Conservation (phyloP, 2,888 invertebrate species). For the Luperina testacea region DNA sequence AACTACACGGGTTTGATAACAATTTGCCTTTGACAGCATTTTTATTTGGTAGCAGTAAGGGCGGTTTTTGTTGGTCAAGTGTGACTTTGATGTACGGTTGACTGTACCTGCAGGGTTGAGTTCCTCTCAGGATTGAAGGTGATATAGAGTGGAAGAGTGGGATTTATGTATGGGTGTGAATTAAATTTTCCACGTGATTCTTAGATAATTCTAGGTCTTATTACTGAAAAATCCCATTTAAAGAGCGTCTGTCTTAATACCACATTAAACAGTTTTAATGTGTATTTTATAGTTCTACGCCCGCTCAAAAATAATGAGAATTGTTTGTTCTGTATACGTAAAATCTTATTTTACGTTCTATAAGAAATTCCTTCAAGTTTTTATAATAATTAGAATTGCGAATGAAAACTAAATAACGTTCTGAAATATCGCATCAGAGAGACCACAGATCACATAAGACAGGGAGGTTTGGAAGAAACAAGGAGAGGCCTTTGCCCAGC, state of each 20-base stretch:
- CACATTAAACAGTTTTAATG: background rate
- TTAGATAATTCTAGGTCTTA: background rate
- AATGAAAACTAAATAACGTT: slow-evolving; percentile 1
- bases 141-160: slow-evolving; percentile 8
- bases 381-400: background rate
- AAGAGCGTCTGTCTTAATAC: background rate
- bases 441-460: too few species aligned
- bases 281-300: background rate
- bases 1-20: background rate
- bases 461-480: too few species aligned
- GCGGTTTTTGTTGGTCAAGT: background rate
- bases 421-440: background rate
- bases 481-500: too few species aligned
- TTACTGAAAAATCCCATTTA: background rate
- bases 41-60: background rate
- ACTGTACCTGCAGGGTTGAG: background rate
- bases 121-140: background rate
- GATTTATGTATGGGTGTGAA: background rate
- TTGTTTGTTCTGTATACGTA: background rate
- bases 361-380: background rate
- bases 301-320: background rate
- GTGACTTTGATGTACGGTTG: background rate
- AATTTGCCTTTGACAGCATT: background rate
- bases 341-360: background rate
- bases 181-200: background rate